Evolutionary conservation across 2,113 vertebrate genomes (phyloP).

Genomic region (Nerophis ophidion): DNA sequence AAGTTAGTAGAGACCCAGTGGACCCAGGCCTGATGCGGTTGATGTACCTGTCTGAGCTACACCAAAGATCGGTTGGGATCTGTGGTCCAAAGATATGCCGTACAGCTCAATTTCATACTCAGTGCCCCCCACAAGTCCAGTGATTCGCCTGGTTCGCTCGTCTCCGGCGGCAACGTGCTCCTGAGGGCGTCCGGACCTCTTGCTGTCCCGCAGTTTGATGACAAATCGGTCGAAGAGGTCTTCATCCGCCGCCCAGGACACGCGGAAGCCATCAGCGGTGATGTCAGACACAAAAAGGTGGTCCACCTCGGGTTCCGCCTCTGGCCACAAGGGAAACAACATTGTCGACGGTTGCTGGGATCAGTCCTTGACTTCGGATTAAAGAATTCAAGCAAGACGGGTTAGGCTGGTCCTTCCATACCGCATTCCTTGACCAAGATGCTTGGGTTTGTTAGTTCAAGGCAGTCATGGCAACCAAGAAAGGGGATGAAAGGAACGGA

Average conservation of each 20-base stretch:
- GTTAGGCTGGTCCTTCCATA: slow-evolving; percentile 17
- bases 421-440: slow-evolving; percentile 8
- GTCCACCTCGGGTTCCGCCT: slow-evolving; percentile 92
- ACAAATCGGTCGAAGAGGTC: slow-evolving; percentile 88
- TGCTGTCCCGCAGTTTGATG: slow-evolving; percentile 89
- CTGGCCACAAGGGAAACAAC: slow-evolving; percentile 70
- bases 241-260: slow-evolving; percentile 88
- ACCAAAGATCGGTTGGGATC: slow-evolving; percentile 80
- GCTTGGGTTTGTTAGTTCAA: slow-evolving; percentile 29
- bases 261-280: slow-evolving; percentile 81
- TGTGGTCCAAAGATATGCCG: slow-evolving; percentile 79
- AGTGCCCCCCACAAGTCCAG: slow-evolving; percentile 82
- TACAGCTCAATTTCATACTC: slow-evolving; percentile 91
- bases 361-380: background rate
- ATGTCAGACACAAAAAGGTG: slow-evolving; percentile 88
- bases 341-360: background rate
- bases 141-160: slow-evolving; percentile 81
- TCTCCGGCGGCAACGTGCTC: slow-evolving; percentile 74
- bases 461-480: slow-evolving; percentile 4
- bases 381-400: slow-evolving; percentile 10
- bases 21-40: background rate
- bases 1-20: background rate
- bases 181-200: slow-evolving; percentile 76
- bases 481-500: slow-evolving; percentile 1
- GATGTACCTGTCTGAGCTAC: slow-evolving; percentile 86